Base-by-base conservation (phyloP, 2,113 vertebrate genomes). In the Neogobius melanostomus region DNA sequence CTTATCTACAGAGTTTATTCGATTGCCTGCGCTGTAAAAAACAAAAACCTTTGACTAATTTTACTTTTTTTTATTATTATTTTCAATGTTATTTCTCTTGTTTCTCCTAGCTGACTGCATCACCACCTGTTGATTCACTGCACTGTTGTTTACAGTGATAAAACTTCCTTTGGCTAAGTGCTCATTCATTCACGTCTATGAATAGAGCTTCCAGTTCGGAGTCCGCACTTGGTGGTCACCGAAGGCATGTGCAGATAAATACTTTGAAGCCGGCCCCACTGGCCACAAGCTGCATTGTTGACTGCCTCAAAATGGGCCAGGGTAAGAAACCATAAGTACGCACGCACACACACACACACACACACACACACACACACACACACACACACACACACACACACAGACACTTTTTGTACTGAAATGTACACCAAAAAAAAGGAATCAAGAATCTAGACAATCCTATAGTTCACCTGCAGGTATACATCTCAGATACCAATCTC, bases 161-260 rank as follows among this genome's bases (percentile, higher is more conserved):
- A 85, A 90, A 83, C 80, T 64, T 85, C 75, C 66, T 79, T 79
- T 88, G 87, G 90, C 90, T 88, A 52, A 44, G 48, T 51, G 72
- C 82, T 88, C 89, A 72, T 88, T 92, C 91, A 91, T 91, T 91
- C 91, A 86, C 82, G 70, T 84, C 88, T 91, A 91, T 90, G 90
- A 92, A 91, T 92, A 92, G 90, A 86, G 87, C 76, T 80, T 76
- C 85, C 90, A 89, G 76, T 87, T 79, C 82, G 85, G 83, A 67
- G 51, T 89, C 81, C 81, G 75, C 87, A 88, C 88, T 88, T 70
- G 77, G 91, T 78, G 90, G 91, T 92, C 88, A 91, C 85, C 53
- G 66, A 52, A 90, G 87, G 87, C 87, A 88, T 90, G 88, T 87
- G 85, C 83, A 87, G 89, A 91, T 83, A 81, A 88, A 89, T 85